These are phyloP conservation scores for Lottia gigantea DNA, from an alignment of 2,888 invertebrate species.

Conservation along the genomic window DNA sequence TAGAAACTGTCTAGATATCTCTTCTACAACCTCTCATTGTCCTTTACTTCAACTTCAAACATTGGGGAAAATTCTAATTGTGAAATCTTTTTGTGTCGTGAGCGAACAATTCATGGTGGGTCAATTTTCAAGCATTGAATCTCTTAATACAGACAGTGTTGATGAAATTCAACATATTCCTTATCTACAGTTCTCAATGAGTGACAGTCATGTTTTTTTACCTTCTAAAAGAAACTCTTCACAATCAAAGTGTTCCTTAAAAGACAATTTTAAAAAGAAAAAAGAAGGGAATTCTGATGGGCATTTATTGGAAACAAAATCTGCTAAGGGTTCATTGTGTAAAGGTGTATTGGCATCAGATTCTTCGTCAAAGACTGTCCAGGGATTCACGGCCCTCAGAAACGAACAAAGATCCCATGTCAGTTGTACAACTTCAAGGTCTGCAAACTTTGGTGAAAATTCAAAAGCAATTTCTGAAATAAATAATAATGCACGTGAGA, in stretches of 20 bases:
- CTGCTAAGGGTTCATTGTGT: no score
- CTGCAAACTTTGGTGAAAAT: not conserved
- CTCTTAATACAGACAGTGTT: not conserved
- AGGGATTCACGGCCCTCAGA: not conserved
- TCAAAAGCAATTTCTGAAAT: not conserved
- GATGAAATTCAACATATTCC: not conserved
- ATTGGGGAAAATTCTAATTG: not conserved
- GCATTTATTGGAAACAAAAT: not conserved
- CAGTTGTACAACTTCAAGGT: not conserved
- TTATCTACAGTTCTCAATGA: not conserved
- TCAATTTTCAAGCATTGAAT: slow-evolving; percentile 1
- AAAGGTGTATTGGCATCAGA: no score
- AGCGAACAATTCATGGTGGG: not conserved
- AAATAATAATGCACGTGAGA: no score
- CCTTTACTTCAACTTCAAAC: not conserved
- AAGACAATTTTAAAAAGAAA: not conserved
- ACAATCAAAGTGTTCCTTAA: no score
- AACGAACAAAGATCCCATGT: not conserved
- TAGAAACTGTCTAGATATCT: not conserved
- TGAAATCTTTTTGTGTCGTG: not conserved
- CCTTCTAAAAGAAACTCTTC: no score
- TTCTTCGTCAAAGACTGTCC: no score
- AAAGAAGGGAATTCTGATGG: not conserved
- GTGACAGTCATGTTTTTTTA: not conserved
- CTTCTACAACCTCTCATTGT: not conserved